A percentile compares a stretch with the other conserved stretches of the same genome.
phyloP scores from a whole-genome alignment of 1,140 invertebrate species.

The Stegodyphus dumicola region DNA sequence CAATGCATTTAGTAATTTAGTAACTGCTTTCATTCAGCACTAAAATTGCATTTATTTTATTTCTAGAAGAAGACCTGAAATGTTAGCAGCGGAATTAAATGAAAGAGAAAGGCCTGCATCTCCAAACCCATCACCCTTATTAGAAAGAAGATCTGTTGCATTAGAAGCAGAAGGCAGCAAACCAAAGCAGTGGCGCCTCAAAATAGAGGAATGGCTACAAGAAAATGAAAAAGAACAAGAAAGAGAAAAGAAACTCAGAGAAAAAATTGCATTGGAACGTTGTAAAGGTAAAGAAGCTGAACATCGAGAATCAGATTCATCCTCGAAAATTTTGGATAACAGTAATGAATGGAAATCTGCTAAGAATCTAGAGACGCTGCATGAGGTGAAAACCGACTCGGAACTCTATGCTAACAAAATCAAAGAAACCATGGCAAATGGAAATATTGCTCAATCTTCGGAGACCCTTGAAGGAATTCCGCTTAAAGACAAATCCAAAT shows the following conservation, averaged over 20 bases:
- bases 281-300: slow-evolving; percentile 63
- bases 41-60: background rate
- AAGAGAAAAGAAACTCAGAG: slow-evolving; percentile 49
- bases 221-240: slow-evolving; percentile 85
- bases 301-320: slow-evolving; percentile 24
- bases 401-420: slow-evolving; percentile 44
- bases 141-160: slow-evolving; percentile 63
- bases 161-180: slow-evolving; percentile 37
- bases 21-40: no score
- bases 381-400: slow-evolving; percentile 73
- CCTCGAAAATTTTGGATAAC: slow-evolving; percentile 17
- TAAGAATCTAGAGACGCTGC: slow-evolving; percentile 75
- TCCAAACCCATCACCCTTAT: slow-evolving; percentile 71
- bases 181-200: slow-evolving; percentile 80
- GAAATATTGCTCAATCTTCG: slow-evolving; percentile 73
- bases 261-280: slow-evolving; percentile 56
- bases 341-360: slow-evolving; percentile 76
- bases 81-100: slow-evolving; percentile 78
- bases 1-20: no score
- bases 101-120: slow-evolving; percentile 79
- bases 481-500: slow-evolving; percentile 79
- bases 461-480: slow-evolving; percentile 83
- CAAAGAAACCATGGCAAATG: slow-evolving; percentile 71
- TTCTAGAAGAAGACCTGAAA: slow-evolving; percentile 75
- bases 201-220: slow-evolving; percentile 90